A percentile compares a stretch with the other conserved stretches of the same genome.
phyloP scores from a whole-genome alignment of 2,888 invertebrate species.

The Steinernema hermaphroditum region DNA sequence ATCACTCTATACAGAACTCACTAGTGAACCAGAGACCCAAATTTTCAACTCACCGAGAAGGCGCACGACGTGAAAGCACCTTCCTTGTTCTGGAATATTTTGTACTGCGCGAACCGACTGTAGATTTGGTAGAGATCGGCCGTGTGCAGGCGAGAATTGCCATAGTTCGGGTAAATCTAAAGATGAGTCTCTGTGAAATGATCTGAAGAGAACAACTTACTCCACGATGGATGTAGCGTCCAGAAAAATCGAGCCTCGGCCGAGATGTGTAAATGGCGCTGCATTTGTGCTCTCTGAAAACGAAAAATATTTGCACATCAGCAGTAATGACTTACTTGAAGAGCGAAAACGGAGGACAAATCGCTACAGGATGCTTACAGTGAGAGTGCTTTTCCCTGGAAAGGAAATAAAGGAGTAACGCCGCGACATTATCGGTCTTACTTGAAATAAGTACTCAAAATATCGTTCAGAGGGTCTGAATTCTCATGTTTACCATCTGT shows the following conservation, averaged over 20 bases:
- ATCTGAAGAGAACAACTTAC: constrained; percentile 3
- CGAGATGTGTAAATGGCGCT: constrained; percentile 73
- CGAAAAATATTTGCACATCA: constrained; percentile 7
- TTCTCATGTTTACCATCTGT: too few relatives aligned
- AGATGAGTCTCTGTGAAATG: not conserved
- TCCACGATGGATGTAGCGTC: constrained; percentile 67
- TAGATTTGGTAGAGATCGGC: constrained; percentile 71
- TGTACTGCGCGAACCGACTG: constrained; percentile 74
- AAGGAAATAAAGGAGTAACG: not conserved
- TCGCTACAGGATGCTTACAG: constrained; percentile 95
- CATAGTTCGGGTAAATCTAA: not conserved
- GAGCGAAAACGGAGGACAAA: constrained; percentile 92
- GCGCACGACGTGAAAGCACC: constrained; percentile 79
- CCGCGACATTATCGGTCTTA: not conserved
- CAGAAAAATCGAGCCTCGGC: constrained; percentile 75
- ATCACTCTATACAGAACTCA: constrained; percentile 69
- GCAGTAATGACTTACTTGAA: constrained; percentile 77
- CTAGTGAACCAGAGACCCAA: not conserved
- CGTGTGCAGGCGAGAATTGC: not conserved
- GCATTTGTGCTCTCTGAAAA: constrained; percentile 86
- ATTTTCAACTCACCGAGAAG: constrained; percentile 70
- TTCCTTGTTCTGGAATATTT: constrained; percentile 75
- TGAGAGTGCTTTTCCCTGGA: constrained; percentile 88
- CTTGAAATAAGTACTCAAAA: constrained; percentile 89
- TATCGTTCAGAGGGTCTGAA: constrained; percentile 77